Conservation (phyloP, 2,797 vertebrate genomes). For the Sarcophilus harrisii region DNA sequence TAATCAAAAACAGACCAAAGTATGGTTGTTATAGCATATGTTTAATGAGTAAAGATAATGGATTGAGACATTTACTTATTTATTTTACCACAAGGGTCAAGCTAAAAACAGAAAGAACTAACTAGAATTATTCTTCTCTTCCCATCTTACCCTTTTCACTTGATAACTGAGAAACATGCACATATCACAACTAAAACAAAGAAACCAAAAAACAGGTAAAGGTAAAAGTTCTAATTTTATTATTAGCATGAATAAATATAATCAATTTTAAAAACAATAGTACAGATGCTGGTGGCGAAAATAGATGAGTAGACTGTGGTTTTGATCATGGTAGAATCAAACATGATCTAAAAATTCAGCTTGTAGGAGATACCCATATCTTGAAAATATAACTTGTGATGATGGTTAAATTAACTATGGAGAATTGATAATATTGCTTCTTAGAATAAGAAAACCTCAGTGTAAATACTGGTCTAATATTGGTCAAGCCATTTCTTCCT, state of each 20-base stretch:
- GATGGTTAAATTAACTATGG: not conserved
- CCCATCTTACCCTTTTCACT: not conserved
- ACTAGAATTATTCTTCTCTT: not conserved
- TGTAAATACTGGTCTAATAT: not conserved
- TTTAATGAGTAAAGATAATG: constrained; percentile 2
- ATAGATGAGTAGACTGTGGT: not conserved
- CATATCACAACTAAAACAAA: too few relatives aligned
- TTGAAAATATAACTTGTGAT: not conserved
- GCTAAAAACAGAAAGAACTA: not conserved
- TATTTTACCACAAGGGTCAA: not conserved
- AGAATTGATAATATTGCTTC: not conserved
- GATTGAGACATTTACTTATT: not conserved
- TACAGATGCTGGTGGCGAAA: not conserved
- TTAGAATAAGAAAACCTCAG: not conserved
- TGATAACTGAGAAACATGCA: not conserved
- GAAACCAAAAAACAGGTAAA: not conserved
- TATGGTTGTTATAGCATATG: not conserved
- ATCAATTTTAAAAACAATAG: not conserved
- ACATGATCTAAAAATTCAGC: constrained; percentile 1
- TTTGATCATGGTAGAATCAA: not conserved
- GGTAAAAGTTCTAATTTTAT: not conserved
- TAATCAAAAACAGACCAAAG: constrained; percentile 18
- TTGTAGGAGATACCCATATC: not conserved
- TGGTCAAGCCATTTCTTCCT: not conserved
- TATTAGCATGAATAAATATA: constrained; percentile 10